Conservation (phyloP, 2,888 invertebrate genomes). For the Drosophila rellima region DNA sequence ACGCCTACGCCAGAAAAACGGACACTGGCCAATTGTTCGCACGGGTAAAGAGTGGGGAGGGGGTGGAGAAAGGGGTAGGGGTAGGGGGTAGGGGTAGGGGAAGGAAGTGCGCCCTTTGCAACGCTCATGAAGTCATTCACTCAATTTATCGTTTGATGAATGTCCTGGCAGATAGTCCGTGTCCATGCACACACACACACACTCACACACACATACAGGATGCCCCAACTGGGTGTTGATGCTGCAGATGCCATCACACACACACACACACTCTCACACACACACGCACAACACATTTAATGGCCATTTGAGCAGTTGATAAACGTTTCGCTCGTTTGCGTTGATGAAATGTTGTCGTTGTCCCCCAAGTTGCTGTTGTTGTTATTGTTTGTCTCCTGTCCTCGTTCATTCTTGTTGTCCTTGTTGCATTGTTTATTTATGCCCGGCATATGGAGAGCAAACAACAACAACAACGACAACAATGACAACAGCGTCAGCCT, state of each 20-base stretch:
- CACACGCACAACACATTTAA: slow-evolving; percentile 83
- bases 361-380: slow-evolving; percentile 23
- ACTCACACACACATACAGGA: slow-evolving; percentile 18
- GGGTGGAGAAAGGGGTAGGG: neutral
- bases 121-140: slow-evolving; percentile 85
- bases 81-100: neutral
- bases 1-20: slow-evolving; percentile 35
- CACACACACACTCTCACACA: slow-evolving; percentile 17
- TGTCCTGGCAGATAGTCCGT: slow-evolving; percentile 81
- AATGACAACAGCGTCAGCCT: slow-evolving; percentile 33
- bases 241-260: slow-evolving; percentile 53
- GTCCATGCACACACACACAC: slow-evolving; percentile 37
- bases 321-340: slow-evolving; percentile 84
- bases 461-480: slow-evolving; percentile 27
- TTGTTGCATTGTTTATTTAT: slow-evolving; percentile 78
- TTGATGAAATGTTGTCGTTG: slow-evolving; percentile 79
- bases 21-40: slow-evolving; percentile 49
- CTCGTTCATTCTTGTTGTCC: slow-evolving; percentile 29
- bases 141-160: slow-evolving; percentile 85
- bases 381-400: slow-evolving; percentile 35
- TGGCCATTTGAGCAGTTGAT: slow-evolving; percentile 86
- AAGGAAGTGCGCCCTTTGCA: slow-evolving; percentile 77
- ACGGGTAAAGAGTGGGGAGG: neutral
- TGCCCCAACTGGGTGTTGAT: slow-evolving; percentile 61
- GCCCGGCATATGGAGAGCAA: slow-evolving; percentile 69